Evolutionary conservation across 2,888 invertebrate species (phyloP), one percentile per base, ranked within the genome.

Genomic region (Galeruca laticollis): DNA sequence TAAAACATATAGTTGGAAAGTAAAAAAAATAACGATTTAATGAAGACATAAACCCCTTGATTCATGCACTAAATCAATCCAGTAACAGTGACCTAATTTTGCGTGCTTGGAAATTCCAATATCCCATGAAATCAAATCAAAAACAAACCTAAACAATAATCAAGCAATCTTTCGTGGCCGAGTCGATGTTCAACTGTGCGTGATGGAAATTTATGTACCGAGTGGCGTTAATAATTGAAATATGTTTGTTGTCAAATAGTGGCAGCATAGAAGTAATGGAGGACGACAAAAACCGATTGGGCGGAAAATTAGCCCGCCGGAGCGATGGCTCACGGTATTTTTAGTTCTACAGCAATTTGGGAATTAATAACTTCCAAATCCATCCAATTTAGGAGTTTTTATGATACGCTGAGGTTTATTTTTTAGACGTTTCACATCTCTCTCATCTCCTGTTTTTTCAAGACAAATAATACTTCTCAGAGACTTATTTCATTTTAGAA

Each of bases 201-300:
- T 73, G 71, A 69, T 68, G 64, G 59, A 71, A 73, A 73, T 75
- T 73, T 73, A 77, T 73, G 73, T 75, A 70, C 71, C 76, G 71
- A 73, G 73, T 73, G 73, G 76, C 76, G 76, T 75, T 75, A 75
- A 77, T 78, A 78, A 78, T 78, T 76, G 78, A 78, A 77, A 76
- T 77, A 77, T 74, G 63, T 69, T 57, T 63, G 66, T 66, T 63
- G 72, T 67, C 69, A 62, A 61, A 54, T 62, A 60, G 57, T 59
- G 66, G 66, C 63, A 64, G 63, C 62, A 62, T 60, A 62, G 60
- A 71, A 60, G 51, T 71, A 71, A 68, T 60, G 56, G 59, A 35
- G 47, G 60, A 65, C 49, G 60, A 60, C 68, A 64, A 49, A 60
- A 56, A 43, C 57, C 57, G 68, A 71, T 71, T 68, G 68, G 68